phyloP scores from a whole-genome alignment of 2,797 vertebrate species.

The Xiphorhynchus erythropygius region DNA sequence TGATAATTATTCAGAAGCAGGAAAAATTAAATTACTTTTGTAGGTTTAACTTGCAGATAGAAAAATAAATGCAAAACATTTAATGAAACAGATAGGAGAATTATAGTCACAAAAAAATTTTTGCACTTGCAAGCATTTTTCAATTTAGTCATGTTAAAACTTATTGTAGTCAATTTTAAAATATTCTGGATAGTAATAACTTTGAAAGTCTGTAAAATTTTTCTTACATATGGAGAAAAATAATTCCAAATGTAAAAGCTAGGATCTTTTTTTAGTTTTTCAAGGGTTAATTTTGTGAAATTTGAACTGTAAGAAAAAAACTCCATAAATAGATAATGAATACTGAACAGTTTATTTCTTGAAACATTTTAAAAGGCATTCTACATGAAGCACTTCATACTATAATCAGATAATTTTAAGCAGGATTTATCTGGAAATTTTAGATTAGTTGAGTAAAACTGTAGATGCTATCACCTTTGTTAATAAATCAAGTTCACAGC shows the following conservation, averaged over 20 bases:
- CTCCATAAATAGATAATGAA: background rate
- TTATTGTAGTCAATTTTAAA: background rate
- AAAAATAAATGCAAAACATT: background rate
- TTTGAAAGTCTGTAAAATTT: background rate
- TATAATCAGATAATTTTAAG: background rate
- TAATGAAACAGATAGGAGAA: background rate
- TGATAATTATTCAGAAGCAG: background rate
- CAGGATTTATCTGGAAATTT: background rate
- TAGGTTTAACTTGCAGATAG: background rate
- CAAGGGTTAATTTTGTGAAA: background rate
- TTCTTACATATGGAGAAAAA: background rate
- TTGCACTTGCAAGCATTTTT: background rate
- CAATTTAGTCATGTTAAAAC: background rate
- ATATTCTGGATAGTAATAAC: background rate
- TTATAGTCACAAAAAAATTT: background rate
- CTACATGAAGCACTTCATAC: rapidly evolving
- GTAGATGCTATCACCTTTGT: background rate
- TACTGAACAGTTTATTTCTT: background rate
- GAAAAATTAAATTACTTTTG: background rate
- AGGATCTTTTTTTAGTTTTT: background rate
- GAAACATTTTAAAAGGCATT: background rate
- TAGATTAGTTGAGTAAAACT: background rate
- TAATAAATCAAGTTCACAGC: background rate
- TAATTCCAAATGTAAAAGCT: background rate
- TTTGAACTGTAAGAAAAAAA: background rate